Percentiles rank a stretch among this genome's conserved stretches.
These are phyloP conservation scores for Salvelinus namaycush DNA, from an alignment of 2,113 vertebrate species.

Conservation along the genomic window DNA sequence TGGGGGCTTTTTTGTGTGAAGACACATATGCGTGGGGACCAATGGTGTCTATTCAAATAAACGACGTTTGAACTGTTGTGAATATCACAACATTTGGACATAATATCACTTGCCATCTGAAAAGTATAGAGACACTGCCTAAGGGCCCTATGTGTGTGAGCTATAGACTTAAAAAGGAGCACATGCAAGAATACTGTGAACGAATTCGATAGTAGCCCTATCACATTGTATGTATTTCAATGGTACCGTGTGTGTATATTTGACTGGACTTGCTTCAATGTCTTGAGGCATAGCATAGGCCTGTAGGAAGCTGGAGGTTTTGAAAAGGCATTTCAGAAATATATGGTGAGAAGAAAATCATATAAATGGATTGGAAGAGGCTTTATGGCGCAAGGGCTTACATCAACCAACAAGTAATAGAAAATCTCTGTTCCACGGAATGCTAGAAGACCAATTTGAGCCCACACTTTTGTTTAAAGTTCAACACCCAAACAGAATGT, in stretches of 20 bases:
- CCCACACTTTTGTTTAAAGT: slow-evolving; percentile 74
- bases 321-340: slow-evolving; percentile 59
- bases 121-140: not conserved
- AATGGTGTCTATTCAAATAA: slow-evolving; percentile 31
- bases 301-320: slow-evolving; percentile 35
- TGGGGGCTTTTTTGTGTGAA: slow-evolving; percentile 47
- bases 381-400: slow-evolving; percentile 60
- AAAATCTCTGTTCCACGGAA: slow-evolving; percentile 68
- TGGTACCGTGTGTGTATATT: not conserved
- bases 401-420: slow-evolving; percentile 75
- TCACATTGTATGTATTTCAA: not conserved
- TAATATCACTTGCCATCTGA: slow-evolving; percentile 24
- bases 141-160: not conserved
- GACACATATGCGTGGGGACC: slow-evolving; percentile 30
- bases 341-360: slow-evolving; percentile 54
- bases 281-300: not conserved
- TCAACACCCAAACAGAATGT: slow-evolving; percentile 74
- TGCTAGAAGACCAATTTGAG: slow-evolving; percentile 74
- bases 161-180: not conserved
- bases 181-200: not conserved
- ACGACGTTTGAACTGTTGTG: slow-evolving; percentile 1
- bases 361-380: slow-evolving; percentile 64
- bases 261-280: not conserved
- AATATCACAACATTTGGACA: slow-evolving; percentile 34
- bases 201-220: not conserved